Conservation (phyloP, 2,113 vertebrate species). For the Microtus richardsoni region DNA sequence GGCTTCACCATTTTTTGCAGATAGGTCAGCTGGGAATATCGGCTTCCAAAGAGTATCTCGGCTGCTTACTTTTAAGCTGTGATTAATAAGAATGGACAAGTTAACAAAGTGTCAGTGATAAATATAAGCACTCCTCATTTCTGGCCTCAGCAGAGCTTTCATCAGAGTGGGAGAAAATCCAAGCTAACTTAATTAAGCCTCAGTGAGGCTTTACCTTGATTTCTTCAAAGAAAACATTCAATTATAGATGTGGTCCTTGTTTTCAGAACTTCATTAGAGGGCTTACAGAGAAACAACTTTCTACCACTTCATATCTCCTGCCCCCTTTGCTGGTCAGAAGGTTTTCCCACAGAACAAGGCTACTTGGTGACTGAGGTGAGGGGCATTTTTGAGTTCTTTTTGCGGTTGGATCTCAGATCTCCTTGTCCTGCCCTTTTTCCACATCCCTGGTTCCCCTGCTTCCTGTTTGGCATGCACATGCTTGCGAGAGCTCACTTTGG, state of each 20-base stretch:
- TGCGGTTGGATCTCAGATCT: conserved; percentile 1
- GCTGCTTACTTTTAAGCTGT: conserved; percentile 73
- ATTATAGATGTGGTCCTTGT: conserved; percentile 38
- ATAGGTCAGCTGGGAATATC: conserved; percentile 69
- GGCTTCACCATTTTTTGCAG: conserved; percentile 68
- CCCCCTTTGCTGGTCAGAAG: not conserved
- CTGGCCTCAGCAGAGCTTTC: conserved; percentile 56
- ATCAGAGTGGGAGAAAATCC: not conserved
- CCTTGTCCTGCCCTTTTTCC: not conserved
- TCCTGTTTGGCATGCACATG: not conserved
- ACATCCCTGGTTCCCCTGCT: not conserved
- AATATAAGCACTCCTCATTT: conserved; percentile 62
- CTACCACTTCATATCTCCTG: not conserved
- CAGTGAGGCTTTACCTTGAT: conserved; percentile 61
- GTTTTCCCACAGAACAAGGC: not conserved
- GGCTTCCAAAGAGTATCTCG: conserved; percentile 59
- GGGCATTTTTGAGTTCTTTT: not conserved
- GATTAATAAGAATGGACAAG: conserved; percentile 66
- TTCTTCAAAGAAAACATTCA: conserved; percentile 60
- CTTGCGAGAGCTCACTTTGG: not conserved
- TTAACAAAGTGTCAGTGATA: conserved; percentile 68
- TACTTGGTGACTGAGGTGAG: not conserved
- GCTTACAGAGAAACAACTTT: conserved; percentile 9
- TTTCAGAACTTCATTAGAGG: conserved; percentile 36
- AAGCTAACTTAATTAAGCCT: conserved; percentile 55